Base-by-base conservation (phyloP, 53 echinoderm and acorn worm species). In the Luidia sarsii region DNA sequence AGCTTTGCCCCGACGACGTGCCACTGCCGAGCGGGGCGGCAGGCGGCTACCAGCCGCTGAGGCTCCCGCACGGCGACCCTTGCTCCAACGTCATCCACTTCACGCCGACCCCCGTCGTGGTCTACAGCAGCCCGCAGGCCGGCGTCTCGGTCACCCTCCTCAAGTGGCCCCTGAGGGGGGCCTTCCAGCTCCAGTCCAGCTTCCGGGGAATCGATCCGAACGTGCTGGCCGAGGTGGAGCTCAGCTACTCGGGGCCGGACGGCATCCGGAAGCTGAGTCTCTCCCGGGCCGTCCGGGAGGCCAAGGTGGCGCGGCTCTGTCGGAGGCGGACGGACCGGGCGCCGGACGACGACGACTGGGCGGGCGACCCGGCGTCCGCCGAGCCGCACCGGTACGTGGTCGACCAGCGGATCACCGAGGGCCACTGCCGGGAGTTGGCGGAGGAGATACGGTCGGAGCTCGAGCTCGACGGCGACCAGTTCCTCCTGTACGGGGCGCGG, bases 71-170 rank as follows among this genome's bases (percentile, higher is more conserved):
- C 2, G 31, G n/a, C 21, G 8, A 21, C 22, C 52, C 3, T 7
- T 31, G 52, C 18, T 6, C 7, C 14, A 33, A 51, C 11, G 8
- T 6, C 50, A 10, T 21, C 34, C 32, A 20, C 13, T 53, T 52
- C 22, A 53, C 52, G 50, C 71, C 71, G 52, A 71, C 52, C 0
- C 53, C 71, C 3, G 35, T 71, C 22, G 10, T 50, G 10, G 32
- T 53, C 33, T 71, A 51, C 34, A 38, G 37, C 10, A 35, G 34
- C 22, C 24, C 52, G 11, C 9, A 51, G 18, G 51, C 31, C 3
- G 71, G 71, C 15, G 27, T 7, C 3, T 19, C 50, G 19, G 71
- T 71, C 7, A 33, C 71, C n/a, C 71, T 71, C 11, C 71, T 71
- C 2, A 14, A 45, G 11, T 51, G 51, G 71, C 33, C 50, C 20